These are phyloP conservation scores for Scaptomyza polygonia DNA, from an alignment of 2,888 invertebrate species.

Conservation along the genomic window DNA sequence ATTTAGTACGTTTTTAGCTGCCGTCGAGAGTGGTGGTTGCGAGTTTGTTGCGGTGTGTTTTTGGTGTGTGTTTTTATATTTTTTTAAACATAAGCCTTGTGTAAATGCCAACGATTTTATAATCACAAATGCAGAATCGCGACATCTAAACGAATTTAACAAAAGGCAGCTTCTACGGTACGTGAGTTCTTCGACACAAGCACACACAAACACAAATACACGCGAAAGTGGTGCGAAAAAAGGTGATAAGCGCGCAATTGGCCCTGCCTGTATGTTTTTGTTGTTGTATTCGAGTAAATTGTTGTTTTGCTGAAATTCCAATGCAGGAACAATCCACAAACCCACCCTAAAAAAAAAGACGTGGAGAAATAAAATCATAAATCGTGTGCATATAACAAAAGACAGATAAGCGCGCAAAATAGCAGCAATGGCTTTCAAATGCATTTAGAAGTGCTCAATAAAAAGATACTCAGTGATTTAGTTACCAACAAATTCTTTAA, in stretches of 20 bases:
- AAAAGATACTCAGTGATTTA: constrained; percentile 20
- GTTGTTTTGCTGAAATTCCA: constrained; percentile 59
- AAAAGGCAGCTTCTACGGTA: constrained; percentile 32
- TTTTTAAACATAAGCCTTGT: constrained; percentile 44
- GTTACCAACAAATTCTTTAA: neutral
- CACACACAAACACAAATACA: constrained; percentile 22
- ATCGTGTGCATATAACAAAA: constrained; percentile 47
- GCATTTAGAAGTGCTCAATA: constrained; percentile 15
- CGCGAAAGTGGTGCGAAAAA: constrained; percentile 50
- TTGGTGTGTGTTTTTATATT: constrained; percentile 47
- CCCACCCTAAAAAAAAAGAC: constrained; percentile 51
- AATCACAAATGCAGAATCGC: constrained; percentile 18
- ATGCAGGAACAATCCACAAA: constrained; percentile 54
- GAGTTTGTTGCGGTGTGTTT: constrained; percentile 40
- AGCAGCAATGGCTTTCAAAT: constrained; percentile 37
- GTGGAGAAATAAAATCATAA: constrained; percentile 46
- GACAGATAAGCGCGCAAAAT: constrained; percentile 75
- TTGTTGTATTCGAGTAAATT: constrained; percentile 32
- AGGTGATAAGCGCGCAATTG: constrained; percentile 72
- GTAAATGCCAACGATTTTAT: constrained; percentile 26
- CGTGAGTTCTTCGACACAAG: constrained; percentile 19
- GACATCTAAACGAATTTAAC: constrained; percentile 23
- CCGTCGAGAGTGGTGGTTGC: constrained; percentile 46
- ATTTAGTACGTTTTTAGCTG: constrained; percentile 58
- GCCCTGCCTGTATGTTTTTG: constrained; percentile 21